Percentiles rank a stretch among this genome's conserved stretches.
These are phyloP conservation scores for Hapalemur alaotrensis DNA, from an alignment of 2,797 vertebrate species.

Conservation along the genomic window DNA sequence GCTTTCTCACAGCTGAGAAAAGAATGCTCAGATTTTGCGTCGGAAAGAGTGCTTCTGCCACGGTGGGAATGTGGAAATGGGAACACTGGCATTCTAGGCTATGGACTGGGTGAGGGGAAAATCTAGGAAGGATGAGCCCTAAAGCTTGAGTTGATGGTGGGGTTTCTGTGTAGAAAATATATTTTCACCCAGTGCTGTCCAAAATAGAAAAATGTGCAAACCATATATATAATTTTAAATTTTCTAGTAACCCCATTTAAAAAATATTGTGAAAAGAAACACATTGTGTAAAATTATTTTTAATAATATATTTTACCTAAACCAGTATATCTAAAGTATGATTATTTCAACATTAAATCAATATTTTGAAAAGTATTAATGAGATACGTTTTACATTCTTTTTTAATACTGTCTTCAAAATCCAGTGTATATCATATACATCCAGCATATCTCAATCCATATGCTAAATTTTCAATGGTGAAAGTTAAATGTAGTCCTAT, in stretches of 20 bases:
- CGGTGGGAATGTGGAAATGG: background rate
- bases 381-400: background rate
- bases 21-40: background rate
- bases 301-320: background rate
- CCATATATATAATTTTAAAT: background rate
- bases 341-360: background rate
- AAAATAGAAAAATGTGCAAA: conserved; percentile 6
- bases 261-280: background rate
- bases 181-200: background rate
- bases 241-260: background rate
- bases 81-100: background rate
- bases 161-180: background rate
- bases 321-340: background rate
- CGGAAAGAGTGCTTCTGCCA: background rate
- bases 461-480: background rate
- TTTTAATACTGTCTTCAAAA: background rate
- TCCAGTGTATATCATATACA: background rate
- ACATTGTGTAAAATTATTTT: conserved; percentile 15
- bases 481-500: background rate
- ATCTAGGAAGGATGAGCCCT: background rate
- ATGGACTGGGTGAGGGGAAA: background rate
- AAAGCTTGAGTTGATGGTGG: background rate
- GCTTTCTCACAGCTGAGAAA: background rate
- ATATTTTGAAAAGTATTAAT: background rate
- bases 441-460: background rate